Base-by-base conservation (phyloP, 2,113 vertebrate species). In the Scomber scombrus region DNA sequence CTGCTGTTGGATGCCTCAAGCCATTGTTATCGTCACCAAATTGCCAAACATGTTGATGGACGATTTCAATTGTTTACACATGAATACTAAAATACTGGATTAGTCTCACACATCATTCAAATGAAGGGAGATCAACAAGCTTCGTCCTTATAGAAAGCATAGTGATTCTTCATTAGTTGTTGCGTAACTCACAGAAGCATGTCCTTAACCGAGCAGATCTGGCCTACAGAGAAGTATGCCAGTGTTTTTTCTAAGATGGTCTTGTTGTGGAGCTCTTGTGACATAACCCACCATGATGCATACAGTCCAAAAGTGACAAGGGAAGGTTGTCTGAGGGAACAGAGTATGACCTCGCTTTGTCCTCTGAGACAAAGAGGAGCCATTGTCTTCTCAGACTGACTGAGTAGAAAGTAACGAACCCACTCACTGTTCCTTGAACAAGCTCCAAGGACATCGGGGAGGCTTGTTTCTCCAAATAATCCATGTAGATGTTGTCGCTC, bases 361-460 rank as follows among this genome's bases (percentile, higher is more conserved):
- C 76, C 69, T 89, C 63, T 5, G 50, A 50, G 47, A 81, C 68
- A 85, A 84, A 85, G 71, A 57, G 56, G 52, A 52, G 68, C 34
- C 78, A 76, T 91, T 93, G 89, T 91, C 34, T 78, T 45, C 50
- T 49, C 76, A 74, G 64, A 80, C 83, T 70, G 77, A 69, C 82
- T 72, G 75, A 80, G 88, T 63, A 84, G 90, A 91, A 88, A 90
- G 76, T 70, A 86, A 75, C 65, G 14, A 84, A 82, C 93, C 89
- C 91, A 91, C 93, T 86, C 90, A 71, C 51, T 67, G 87, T 76
- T 86, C 70, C 83, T 84, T 78, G 87, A 91, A 85, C 71, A 9
- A 49, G 57, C 58, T 88, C 88, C 75, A 82, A 74, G 78, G 70
- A 91, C 89, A 90, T 75, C 47, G 68, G 63, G 51, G 51, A 75